Conservation (phyloP, 1,140 invertebrate species). For the Musca vetustissima region DNA sequence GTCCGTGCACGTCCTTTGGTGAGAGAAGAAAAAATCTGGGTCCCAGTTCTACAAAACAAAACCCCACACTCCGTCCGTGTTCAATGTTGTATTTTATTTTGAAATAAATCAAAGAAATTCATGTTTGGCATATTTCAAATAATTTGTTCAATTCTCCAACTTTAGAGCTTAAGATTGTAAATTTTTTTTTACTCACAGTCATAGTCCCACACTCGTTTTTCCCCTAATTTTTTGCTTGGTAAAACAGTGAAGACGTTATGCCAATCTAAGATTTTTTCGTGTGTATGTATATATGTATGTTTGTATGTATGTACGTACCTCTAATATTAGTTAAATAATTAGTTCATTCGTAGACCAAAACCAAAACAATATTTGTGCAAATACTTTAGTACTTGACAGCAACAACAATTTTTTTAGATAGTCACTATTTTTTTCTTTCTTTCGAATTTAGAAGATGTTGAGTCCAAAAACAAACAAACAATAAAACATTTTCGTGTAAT, state of each 20-base stretch:
- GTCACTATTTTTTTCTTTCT: no score
- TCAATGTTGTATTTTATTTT: neutral
- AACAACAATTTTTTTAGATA: no score
- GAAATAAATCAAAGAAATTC: no score
- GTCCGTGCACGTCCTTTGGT: slow-evolving; percentile 4
- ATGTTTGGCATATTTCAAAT: neutral
- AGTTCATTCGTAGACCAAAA: no score
- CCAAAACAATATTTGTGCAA: no score
- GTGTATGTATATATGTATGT: neutral
- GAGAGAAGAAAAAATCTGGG: neutral
- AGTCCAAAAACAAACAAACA: no score
- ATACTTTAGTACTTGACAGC: no score
- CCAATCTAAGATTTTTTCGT: neutral
- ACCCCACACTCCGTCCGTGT: neutral
- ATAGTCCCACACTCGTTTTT: neutral
- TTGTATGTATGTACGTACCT: neutral
- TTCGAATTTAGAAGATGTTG: no score
- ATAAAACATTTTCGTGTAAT: no score
- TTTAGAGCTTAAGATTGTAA: neutral
- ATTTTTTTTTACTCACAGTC: neutral
- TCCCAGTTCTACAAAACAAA: neutral
- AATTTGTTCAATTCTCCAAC: neutral
- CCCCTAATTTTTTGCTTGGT: neutral
- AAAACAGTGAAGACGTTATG: slow-evolving; percentile 21
- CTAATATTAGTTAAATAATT: no score